These are phyloP conservation scores for Leptoclinus maculatus DNA, from an alignment of 2,797 vertebrate species.

Conservation along the genomic window DNA sequence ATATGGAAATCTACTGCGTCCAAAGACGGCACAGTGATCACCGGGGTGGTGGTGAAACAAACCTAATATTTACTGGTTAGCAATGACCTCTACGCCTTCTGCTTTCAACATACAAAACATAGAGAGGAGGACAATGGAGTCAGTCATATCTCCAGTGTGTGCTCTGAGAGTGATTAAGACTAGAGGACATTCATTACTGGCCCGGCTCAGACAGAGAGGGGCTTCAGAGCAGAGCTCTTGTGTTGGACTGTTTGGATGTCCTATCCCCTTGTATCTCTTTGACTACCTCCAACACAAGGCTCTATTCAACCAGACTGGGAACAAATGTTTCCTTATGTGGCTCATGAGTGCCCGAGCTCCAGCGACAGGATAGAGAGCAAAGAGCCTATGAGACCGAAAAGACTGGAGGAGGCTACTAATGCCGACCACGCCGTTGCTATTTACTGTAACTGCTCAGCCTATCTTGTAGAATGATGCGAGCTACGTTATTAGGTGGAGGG, in stretches of 20 bases:
- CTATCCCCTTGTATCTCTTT: constrained; percentile 83
- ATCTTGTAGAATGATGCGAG: constrained; percentile 39
- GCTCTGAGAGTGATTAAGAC: constrained; percentile 77
- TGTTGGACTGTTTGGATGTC: constrained; percentile 81
- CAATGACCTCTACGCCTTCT: constrained; percentile 52
- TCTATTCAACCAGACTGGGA: constrained; percentile 90
- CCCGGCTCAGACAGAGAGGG: constrained; percentile 76
- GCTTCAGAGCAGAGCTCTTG: constrained; percentile 79
- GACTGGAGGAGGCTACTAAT: constrained; percentile 44
- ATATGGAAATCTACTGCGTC: background rate
- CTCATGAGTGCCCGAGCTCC: constrained; percentile 72
- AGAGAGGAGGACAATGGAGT: constrained; percentile 71
- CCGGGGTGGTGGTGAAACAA: constrained; percentile 43
- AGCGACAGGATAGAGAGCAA: constrained; percentile 56
- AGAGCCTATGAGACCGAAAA: constrained; percentile 56
- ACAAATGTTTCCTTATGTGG: constrained; percentile 95
- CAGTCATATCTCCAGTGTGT: constrained; percentile 77
- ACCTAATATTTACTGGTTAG: constrained; percentile 67
- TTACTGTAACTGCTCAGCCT: background rate
- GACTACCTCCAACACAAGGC: constrained; percentile 89
- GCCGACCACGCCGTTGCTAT: constrained; percentile 52
- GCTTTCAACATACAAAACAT: constrained; percentile 55
- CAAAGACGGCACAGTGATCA: constrained; percentile 3
- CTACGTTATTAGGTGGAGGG: background rate
- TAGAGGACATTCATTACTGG: constrained; percentile 79